These are phyloP conservation scores for Pseudotriccus pelzelni DNA, from an alignment of 2,797 vertebrate genomes.

Conservation along the genomic window DNA sequence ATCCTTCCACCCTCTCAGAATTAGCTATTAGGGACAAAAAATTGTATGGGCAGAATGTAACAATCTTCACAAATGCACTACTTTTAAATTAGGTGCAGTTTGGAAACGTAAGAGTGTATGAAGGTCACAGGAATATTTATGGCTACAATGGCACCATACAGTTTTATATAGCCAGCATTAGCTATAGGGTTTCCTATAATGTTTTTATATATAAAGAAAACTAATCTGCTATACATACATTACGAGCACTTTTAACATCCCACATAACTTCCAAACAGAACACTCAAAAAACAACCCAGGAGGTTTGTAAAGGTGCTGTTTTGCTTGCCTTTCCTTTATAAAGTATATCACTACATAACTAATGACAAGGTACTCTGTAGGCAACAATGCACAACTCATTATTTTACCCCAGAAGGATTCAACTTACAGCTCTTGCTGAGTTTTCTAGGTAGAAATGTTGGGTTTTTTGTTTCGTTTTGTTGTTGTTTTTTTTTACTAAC, in stretches of 20 bases:
- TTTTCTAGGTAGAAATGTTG: neutral
- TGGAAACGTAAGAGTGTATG: neutral
- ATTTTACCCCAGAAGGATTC: neutral
- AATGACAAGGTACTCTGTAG: neutral
- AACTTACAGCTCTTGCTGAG: neutral
- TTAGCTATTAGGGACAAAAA: neutral
- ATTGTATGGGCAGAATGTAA: neutral
- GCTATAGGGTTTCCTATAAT: neutral
- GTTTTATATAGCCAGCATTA: neutral
- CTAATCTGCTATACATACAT: neutral
- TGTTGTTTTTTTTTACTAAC: neutral
- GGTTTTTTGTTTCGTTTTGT: too few species aligned
- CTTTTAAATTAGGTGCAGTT: neutral
- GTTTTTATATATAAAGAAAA: conserved; percentile 9
- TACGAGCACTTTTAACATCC: neutral
- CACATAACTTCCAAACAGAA: neutral
- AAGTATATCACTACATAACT: neutral
- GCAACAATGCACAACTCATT: neutral
- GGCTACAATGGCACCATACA: neutral
- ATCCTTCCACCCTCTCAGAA: neutral
- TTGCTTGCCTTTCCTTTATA: neutral
- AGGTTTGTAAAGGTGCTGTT: neutral
- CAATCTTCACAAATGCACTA: neutral
- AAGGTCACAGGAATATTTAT: neutral
- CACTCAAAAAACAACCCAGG: neutral